phyloP scores from a whole-genome alignment of 2,888 invertebrate species.

The Onchidella celtica region DNA sequence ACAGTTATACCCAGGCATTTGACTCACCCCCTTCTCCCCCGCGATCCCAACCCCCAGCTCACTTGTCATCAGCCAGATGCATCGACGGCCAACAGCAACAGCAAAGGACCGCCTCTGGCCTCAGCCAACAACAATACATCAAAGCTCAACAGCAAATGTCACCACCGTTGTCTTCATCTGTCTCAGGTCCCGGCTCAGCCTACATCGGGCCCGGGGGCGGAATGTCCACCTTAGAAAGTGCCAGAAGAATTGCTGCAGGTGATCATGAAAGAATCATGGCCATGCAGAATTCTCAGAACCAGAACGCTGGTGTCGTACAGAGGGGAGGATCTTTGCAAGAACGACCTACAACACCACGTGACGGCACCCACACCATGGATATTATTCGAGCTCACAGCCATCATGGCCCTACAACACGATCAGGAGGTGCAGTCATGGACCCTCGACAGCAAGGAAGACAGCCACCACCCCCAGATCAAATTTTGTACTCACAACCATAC shows the following conservation, averaged over 20 bases:
- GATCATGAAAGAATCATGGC: constrained; percentile 44
- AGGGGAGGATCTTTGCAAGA: constrained; percentile 21
- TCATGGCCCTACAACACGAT: constrained; percentile 31
- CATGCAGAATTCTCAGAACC: constrained; percentile 27
- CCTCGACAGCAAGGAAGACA: not conserved
- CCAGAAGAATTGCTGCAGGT: constrained; percentile 45
- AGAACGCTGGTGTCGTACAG: not conserved
- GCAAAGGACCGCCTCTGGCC: constrained; percentile 1
- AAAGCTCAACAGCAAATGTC: constrained; percentile 40
- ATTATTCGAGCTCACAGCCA: constrained; percentile 40
- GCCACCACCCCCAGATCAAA: not conserved
- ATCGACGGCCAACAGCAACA: not conserved
- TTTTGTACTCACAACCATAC: not conserved
- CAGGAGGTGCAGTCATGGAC: not conserved
- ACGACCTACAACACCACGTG: not conserved
- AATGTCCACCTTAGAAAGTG: constrained; percentile 43
- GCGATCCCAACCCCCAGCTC: constrained; percentile 34
- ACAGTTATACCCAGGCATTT: constrained; percentile 59
- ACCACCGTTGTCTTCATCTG: constrained; percentile 20
- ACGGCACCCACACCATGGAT: constrained; percentile 33
- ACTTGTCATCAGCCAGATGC: not conserved
- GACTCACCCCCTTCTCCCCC: constrained; percentile 50
- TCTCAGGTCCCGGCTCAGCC: constrained; percentile 41
- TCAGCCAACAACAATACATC: constrained; percentile 28
- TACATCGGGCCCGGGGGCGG: constrained; percentile 44